Evolutionary conservation across 2,113 vertebrate species (phyloP), one percentile per base, ranked within the genome.

Genomic region (Meleagris gallopavo): DNA sequence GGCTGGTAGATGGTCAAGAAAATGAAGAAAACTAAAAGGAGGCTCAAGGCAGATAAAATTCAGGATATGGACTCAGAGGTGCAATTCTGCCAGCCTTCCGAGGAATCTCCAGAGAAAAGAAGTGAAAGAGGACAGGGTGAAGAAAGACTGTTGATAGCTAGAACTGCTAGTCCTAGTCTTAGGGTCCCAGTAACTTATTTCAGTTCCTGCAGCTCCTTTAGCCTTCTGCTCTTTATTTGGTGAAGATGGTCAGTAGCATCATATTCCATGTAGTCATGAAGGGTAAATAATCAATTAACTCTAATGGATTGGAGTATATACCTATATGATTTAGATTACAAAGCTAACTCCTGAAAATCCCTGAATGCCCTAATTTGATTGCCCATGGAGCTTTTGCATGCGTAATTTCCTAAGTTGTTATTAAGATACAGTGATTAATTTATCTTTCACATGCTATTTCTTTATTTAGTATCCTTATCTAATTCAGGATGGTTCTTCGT

Each of bases 401-500:
- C 25, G 10, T 38, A 29, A 64, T 64, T 64, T 64, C 61, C 58
- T 46, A 62, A 90, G 62, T 67, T 72, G 38, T 91, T 89, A 79
- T 76, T 72, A 93, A 78, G 54, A n/a, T 61, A 36, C 48, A n/a
- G 27, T 70, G 90, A 89, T 89, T 66, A 79, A 83, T 92, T 85
- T 87, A 50, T 60, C 32, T 87, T 50, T 92, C 58, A 50, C 61
- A 60, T 55, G 66, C 66, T 91, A 5, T 77, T 92, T 93, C 91
- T 91, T 90, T 91, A 48, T 92, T 89, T 90, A 89, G 75, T 54
- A 83, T 89, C 50, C 64, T 0, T 73, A 17, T 84, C 83, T 92
- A 87, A 95, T 94, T 93, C 50, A 60, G 80, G 65, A 74, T 70
- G 29, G 41, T 62, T 94, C 66, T 90, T 97, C 82, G 82, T 92